Evolutionary conservation across 2,797 vertebrate genomes (phyloP).

Genomic region (Enteromius radiatus): DNA sequence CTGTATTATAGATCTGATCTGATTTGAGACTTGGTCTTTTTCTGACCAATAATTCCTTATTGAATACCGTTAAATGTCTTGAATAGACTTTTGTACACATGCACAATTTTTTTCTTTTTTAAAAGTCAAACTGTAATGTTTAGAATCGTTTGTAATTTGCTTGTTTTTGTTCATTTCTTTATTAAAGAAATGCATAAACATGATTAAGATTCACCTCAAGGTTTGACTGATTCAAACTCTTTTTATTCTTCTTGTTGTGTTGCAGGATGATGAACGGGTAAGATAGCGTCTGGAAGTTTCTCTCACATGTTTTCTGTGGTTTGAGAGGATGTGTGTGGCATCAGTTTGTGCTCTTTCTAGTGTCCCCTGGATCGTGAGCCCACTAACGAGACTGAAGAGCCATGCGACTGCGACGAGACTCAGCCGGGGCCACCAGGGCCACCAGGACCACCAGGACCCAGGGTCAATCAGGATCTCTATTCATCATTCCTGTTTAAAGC

Average conservation of each 20-base stretch:
- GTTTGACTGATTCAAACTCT: no score
- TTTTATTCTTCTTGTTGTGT: no score
- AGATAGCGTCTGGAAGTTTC: conserved; percentile 53
- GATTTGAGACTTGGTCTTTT: neutral
- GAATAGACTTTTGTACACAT: no score
- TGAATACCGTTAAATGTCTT: neutral
- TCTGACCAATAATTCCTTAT: neutral
- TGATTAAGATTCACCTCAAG: no score
- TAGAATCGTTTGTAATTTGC: no score
- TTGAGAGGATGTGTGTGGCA: neutral
- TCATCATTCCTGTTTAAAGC: neutral
- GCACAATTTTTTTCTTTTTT: no score
- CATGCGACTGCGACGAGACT: conserved; percentile 73
- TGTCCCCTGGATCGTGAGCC: conserved; percentile 76
- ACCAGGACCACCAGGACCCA: conserved; percentile 65
- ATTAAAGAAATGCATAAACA: no score
- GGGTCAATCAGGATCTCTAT: conserved; percentile 28
- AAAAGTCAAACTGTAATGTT: no score
- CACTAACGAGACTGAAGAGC: conserved; percentile 58
- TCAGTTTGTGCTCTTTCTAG: conserved; percentile 59
- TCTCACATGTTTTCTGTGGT: neutral
- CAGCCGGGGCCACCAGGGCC: conserved; percentile 63
- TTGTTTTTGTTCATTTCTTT: no score
- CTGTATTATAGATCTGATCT: neutral
- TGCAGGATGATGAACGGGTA: conserved; percentile 83